Evolutionary conservation across 35 echinoderm and acorn worm species (phyloP).

Genomic region (Patiria miniata): DNA sequence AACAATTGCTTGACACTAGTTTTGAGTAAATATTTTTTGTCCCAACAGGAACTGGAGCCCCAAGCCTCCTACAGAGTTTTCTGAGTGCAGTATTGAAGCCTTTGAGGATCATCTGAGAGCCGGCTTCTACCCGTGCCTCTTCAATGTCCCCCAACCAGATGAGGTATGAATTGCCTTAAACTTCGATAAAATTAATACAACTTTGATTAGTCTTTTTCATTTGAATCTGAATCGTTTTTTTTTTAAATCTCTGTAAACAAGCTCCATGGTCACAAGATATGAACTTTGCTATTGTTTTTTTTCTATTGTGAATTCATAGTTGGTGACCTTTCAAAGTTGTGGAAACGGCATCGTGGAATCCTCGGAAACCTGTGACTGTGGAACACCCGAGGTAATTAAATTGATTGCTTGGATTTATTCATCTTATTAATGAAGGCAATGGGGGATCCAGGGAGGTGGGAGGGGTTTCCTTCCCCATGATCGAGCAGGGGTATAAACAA

Average conservation of each 20-base stretch:
- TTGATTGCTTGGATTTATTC: no score
- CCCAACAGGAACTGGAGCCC: not conserved
- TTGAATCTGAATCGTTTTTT: no score
- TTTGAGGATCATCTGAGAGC: not conserved
- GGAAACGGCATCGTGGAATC: not conserved
- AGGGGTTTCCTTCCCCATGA: no score
- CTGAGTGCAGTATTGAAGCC: not conserved
- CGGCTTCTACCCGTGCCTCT: not conserved
- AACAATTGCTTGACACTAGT: no score
- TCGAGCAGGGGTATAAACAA: no score
- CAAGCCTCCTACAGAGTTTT: not conserved
- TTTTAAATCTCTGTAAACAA: no score
- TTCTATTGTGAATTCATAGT: not conserved
- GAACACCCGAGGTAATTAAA: not conserved
- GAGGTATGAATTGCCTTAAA: not conserved
- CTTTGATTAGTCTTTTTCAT: no score
- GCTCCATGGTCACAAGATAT: no score
- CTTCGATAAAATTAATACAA: no score
- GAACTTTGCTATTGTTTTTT: not conserved
- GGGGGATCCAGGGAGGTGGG: no score
- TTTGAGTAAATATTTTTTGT: not conserved
- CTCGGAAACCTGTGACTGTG: not conserved
- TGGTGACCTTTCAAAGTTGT: not conserved
- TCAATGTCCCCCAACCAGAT: constrained; percentile 2
- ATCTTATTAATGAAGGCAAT: no score